A percentile compares a stretch with the other conserved stretches of the same genome.
phyloP scores from a whole-genome alignment of 2,797 vertebrate species.

The Phalanger gymnotis region DNA sequence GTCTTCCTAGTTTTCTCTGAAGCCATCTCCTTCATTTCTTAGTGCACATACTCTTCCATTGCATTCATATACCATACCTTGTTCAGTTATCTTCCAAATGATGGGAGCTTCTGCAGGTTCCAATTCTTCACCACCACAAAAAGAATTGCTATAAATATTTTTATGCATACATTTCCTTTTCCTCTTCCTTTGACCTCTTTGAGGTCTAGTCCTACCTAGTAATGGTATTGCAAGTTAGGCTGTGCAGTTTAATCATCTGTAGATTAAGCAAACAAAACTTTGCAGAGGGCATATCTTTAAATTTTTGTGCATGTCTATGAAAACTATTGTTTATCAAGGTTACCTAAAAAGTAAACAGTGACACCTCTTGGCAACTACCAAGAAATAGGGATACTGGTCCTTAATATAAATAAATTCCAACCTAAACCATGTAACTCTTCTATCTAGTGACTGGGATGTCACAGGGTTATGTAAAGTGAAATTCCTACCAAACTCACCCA shows the following conservation, averaged over 20 bases:
- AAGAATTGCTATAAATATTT: background rate
- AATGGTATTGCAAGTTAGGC: background rate
- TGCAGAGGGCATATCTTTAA: background rate
- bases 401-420: background rate
- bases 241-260: background rate
- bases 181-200: background rate
- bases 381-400: background rate
- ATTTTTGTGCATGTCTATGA: background rate
- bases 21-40: background rate
- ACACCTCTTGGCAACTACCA: background rate
- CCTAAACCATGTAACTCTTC: background rate
- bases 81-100: background rate
- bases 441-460: background rate
- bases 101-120: background rate
- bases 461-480: background rate
- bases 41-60: background rate
- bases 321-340: background rate
- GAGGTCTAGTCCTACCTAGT: background rate
- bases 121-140: background rate
- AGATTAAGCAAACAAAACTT: background rate
- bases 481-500: background rate
- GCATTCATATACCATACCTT: background rate
- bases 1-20: background rate
- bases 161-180: background rate
- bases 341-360: background rate